These are phyloP conservation scores for Calliopsis andreniformis DNA, from an alignment of 1,140 invertebrate genomes.

Conservation along the genomic window DNA sequence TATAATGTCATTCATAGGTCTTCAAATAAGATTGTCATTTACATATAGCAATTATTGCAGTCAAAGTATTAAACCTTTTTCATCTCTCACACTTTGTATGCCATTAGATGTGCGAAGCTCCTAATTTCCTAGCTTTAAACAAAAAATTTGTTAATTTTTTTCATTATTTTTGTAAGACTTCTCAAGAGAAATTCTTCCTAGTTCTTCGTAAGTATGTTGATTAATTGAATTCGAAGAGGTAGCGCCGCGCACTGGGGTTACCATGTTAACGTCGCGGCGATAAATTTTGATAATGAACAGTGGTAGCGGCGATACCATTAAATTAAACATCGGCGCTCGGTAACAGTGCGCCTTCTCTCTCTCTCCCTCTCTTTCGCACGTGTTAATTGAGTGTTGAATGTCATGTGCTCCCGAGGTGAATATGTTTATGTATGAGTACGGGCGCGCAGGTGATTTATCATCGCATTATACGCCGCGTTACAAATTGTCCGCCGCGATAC, in stretches of 20 bases:
- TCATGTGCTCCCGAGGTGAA: slow-evolving; percentile 57
- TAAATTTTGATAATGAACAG: slow-evolving; percentile 67
- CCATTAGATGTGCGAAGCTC: too few relatives aligned
- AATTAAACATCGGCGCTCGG: slow-evolving; percentile 49
- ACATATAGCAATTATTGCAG: too few relatives aligned
- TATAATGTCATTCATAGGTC: too few relatives aligned
- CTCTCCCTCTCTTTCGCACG: slow-evolving; percentile 23
- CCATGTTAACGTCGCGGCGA: slow-evolving; percentile 41
- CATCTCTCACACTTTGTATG: too few relatives aligned
- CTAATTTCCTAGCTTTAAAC: too few relatives aligned
- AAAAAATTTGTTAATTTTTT: too few relatives aligned
- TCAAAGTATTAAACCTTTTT: too few relatives aligned
- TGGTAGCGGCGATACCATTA: slow-evolving; percentile 56
- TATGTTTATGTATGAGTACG: slow-evolving; percentile 65
- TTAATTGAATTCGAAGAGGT: slow-evolving; percentile 37
- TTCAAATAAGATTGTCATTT: too few relatives aligned
- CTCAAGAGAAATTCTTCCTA: too few relatives aligned
- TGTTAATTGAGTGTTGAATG: slow-evolving; percentile 66
- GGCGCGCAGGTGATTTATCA: slow-evolving; percentile 61
- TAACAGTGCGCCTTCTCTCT: slow-evolving; percentile 7
- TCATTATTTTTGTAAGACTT: too few relatives aligned
- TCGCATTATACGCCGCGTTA: slow-evolving; percentile 65
- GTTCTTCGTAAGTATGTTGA: background rate
- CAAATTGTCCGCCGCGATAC: slow-evolving; percentile 62
- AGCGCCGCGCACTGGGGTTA: slow-evolving; percentile 10